These are phyloP conservation scores for Calonectris borealis DNA, from an alignment of 2,113 vertebrate species.

Conservation along the genomic window DNA sequence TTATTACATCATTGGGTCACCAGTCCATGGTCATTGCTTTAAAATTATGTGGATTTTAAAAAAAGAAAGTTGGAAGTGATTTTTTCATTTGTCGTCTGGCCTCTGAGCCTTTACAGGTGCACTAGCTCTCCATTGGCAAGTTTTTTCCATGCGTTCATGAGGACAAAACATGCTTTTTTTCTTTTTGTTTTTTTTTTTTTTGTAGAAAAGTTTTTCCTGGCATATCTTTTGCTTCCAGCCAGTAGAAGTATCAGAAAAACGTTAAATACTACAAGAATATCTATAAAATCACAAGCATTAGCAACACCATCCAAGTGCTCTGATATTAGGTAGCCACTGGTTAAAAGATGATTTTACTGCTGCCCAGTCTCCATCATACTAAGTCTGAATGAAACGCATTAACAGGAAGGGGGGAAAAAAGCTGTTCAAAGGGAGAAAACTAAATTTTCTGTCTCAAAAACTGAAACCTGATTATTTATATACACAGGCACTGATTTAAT, in stretches of 20 bases:
- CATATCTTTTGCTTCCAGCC: not conserved
- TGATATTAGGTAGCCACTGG: not conserved
- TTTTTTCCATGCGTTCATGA: slow-evolving; percentile 16
- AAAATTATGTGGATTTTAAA: not conserved
- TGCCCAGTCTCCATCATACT: not conserved
- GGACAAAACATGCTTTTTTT: not conserved
- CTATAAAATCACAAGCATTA: not conserved
- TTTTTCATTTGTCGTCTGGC: slow-evolving; percentile 8
- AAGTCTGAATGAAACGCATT: not conserved
- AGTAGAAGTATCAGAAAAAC: not conserved
- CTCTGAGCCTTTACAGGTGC: slow-evolving; percentile 34
- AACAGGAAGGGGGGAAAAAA: not conserved
- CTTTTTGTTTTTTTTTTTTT: not conserved
- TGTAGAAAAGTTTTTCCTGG: not conserved
- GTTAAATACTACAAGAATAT: not conserved
- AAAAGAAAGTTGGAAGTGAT: not conserved
- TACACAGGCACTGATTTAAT: not conserved
- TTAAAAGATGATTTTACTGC: not conserved
- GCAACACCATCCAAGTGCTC: not conserved
- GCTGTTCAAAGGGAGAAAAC: not conserved
- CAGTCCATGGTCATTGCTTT: not conserved
- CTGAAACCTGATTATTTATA: not conserved
- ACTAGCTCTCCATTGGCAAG: not conserved
- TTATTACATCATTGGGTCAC: not conserved
- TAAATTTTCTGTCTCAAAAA: not conserved